phyloP scores from a whole-genome alignment of 2,113 vertebrate species.

The Brevimyrus niger region DNA sequence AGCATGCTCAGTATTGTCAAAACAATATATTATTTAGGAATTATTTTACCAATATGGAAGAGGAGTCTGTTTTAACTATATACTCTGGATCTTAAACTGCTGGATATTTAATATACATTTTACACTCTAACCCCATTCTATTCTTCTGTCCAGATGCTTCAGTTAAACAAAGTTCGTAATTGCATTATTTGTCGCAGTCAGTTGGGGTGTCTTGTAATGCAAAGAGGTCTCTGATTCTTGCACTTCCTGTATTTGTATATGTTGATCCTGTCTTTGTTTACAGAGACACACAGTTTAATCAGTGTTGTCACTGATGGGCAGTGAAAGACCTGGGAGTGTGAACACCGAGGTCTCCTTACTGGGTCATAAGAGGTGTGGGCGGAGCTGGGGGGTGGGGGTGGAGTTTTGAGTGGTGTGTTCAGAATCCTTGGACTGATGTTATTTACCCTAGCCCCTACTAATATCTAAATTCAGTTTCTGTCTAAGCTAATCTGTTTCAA shows the following conservation, averaged over 20 bases:
- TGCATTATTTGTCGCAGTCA: neutral
- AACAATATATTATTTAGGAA: neutral
- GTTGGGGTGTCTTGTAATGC: neutral
- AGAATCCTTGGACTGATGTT: neutral
- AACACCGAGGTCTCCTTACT: neutral
- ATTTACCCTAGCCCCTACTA: neutral
- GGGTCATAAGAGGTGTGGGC: neutral
- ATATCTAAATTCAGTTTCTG: neutral
- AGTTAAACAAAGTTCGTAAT: neutral
- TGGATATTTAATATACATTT: neutral
- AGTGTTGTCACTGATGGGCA: neutral
- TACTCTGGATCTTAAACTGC: neutral
- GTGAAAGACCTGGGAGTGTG: neutral
- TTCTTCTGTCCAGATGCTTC: neutral
- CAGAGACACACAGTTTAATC: neutral
- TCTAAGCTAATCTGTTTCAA: neutral
- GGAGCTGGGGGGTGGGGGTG: neutral
- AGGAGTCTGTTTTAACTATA: neutral
- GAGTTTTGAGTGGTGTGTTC: neutral
- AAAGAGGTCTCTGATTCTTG: neutral
- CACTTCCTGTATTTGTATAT: neutral
- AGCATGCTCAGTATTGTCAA: neutral
- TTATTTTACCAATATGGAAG: neutral
- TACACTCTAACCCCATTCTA: neutral
- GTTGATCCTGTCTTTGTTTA: neutral